Conservation (phyloP, 1,140 invertebrate species). For the Antheraea pernyi region DNA sequence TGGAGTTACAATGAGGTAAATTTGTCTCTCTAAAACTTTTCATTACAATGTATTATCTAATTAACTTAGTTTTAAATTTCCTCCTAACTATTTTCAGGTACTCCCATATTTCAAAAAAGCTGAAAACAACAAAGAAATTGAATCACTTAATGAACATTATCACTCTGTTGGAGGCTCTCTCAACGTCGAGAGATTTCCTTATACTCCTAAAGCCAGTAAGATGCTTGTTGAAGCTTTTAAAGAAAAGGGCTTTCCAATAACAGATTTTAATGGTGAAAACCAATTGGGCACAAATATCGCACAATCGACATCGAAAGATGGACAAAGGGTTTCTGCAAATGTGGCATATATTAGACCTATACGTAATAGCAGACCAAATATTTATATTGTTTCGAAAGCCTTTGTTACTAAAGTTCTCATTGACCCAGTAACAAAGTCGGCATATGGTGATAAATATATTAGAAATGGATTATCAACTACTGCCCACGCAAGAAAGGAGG, state of each 20-base stretch:
- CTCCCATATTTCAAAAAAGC: conserved; percentile 73
- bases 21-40: no score
- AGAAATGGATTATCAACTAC: conserved; percentile 70
- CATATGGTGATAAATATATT: conserved; percentile 85
- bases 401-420: conserved; percentile 87
- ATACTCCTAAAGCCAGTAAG: conserved; percentile 79
- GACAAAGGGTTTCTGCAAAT: conserved; percentile 85
- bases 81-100: no score
- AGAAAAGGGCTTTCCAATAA: conserved; percentile 79
- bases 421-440: conserved; percentile 83
- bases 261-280: conserved; percentile 59
- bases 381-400: conserved; percentile 85
- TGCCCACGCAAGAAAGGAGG: conserved; percentile 82
- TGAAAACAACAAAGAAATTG: conserved; percentile 81
- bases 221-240: conserved; percentile 80
- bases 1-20: conserved; percentile 58
- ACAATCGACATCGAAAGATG: conserved; percentile 81
- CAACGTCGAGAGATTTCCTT: conserved; percentile 82
- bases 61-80: no score
- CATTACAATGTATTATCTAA: no score
- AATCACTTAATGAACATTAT: conserved; percentile 56
- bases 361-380: conserved; percentile 83
- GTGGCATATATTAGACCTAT: conserved; percentile 87
- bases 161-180: conserved; percentile 74
- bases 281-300: conserved; percentile 21